Evolutionary conservation across 2,113 vertebrate species (phyloP).

Genomic region (Bos indicus): DNA sequence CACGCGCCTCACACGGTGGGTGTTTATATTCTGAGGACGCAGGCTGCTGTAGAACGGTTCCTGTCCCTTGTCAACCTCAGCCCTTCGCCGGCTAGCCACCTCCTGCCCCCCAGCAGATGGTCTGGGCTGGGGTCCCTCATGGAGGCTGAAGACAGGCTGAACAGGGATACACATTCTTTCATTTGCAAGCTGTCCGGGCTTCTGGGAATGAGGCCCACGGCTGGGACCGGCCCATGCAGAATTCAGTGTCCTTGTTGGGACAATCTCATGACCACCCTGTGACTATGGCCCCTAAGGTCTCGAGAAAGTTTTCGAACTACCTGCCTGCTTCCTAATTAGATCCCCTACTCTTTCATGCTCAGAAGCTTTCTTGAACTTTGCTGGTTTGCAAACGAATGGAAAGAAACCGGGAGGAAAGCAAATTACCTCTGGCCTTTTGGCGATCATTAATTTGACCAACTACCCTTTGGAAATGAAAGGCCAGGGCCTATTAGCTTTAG

Average conservation of each 20-base stretch:
- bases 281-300: background rate
- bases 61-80: background rate
- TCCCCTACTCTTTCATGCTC: background rate
- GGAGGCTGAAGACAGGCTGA: background rate
- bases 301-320: background rate
- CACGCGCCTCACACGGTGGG: fast-evolving
- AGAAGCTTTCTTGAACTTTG: background rate
- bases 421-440: conserved; percentile 36
- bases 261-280: fast-evolving
- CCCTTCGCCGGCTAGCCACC: fast-evolving
- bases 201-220: fast-evolving
- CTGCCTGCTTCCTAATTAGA: background rate
- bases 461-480: conserved; percentile 58
- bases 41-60: background rate
- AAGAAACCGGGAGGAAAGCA: background rate
- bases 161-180: fast-evolving
- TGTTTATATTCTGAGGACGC: background rate
- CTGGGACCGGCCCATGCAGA: fast-evolving
- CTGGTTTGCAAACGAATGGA: background rate
- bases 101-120: fast-evolving
- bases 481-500: conserved; percentile 31
- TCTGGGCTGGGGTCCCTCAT: background rate
- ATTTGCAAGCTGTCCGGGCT: background rate
- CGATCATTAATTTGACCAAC: conserved; percentile 11
- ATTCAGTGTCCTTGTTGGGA: no score